Conservation (phyloP, 1,140 invertebrate species). For the Manduca sexta region DNA sequence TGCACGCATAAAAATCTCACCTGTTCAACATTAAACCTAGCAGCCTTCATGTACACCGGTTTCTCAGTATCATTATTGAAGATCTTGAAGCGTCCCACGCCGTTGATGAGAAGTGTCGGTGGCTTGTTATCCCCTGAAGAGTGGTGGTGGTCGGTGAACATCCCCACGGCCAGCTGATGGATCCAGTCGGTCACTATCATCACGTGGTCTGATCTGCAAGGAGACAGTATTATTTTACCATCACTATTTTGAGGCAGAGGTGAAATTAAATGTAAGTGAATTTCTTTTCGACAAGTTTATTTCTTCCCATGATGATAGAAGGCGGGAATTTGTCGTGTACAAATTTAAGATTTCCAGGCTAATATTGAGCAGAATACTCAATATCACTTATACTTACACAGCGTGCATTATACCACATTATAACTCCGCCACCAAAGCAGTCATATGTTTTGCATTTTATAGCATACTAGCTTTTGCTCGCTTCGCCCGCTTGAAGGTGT, state of each 20-base stretch:
- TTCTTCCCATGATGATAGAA: no score
- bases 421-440: no score
- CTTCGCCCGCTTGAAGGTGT: no score
- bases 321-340: no score
- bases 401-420: no score
- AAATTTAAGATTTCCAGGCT: no score
- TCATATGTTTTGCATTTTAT: no score
- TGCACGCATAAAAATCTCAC: constrained; percentile 40
- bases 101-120: constrained; percentile 84
- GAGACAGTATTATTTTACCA: constrained; percentile 59
- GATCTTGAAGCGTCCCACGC: constrained; percentile 76
- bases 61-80: constrained; percentile 52
- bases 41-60: constrained; percentile 69
- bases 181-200: constrained; percentile 87
- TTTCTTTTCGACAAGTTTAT: no score
- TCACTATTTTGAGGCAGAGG: no score
- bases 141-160: constrained; percentile 86
- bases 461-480: no score
- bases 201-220: constrained; percentile 80
- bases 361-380: no score
- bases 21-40: constrained; percentile 76
- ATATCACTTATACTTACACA: no score
- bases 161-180: constrained; percentile 78
- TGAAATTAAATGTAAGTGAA: neutral
- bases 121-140: constrained; percentile 86